These are phyloP conservation scores for Otis tarda DNA, from an alignment of 2,113 vertebrate species.

Conservation along the genomic window DNA sequence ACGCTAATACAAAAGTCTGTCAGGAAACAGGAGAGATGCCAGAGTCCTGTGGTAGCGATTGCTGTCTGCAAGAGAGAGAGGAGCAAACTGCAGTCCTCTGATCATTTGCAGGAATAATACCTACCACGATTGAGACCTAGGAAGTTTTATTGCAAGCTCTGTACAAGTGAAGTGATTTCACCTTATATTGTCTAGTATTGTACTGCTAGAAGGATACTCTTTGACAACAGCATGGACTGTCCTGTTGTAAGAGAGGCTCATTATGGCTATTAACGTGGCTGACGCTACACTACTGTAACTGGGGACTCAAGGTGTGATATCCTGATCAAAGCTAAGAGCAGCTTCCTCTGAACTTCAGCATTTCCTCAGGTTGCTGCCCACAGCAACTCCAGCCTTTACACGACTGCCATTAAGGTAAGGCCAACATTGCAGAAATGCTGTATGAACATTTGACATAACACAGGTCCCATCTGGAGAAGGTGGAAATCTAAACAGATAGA, in stretches of 20 bases:
- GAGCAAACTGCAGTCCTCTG: not conserved
- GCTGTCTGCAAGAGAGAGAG: not conserved
- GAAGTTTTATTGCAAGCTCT: not conserved
- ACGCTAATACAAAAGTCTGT: not conserved
- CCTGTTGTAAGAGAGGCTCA: not conserved
- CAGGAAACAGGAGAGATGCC: not conserved
- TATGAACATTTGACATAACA: not conserved
- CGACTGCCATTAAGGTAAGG: not conserved
- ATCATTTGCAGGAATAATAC: not conserved
- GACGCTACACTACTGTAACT: not conserved
- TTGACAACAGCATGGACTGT: not conserved
- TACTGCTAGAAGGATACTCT: not conserved
- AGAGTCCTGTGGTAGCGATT: not conserved
- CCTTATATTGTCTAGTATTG: not conserved
- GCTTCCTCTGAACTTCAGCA: fast-evolving
- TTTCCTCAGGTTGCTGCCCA: not conserved
- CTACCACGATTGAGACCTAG: fast-evolving
- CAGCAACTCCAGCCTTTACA: not conserved
- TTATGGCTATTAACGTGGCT: not conserved
- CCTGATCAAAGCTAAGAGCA: not conserved
- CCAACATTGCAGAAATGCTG: not conserved
- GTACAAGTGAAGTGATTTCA: not conserved
- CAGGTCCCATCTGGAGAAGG: not conserved
- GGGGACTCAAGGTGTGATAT: not conserved
- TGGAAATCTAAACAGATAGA: not conserved